Evolutionary conservation across 1,140 invertebrate genomes (phyloP).

Genomic region (Mercenaria mercenaria): DNA sequence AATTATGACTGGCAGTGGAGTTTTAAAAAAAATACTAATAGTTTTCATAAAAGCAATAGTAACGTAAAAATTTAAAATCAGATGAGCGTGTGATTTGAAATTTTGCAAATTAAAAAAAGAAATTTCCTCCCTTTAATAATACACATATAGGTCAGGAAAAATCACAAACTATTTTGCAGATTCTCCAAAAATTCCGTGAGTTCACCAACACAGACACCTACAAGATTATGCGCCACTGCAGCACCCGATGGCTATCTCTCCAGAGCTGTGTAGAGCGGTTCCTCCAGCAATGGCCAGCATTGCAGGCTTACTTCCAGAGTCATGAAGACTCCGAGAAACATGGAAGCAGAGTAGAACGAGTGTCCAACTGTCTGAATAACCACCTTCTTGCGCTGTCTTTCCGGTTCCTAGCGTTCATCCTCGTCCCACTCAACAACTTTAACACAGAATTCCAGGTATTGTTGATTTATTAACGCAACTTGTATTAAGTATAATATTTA

Average conservation of each 20-base stretch:
- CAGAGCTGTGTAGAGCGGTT: background rate
- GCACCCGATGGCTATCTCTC: slow-evolving; percentile 66
- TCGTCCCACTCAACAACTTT: slow-evolving; percentile 57
- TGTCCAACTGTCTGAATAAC: background rate
- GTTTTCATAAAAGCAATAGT: no score
- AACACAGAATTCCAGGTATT: slow-evolving; percentile 55
- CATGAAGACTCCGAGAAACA: slow-evolving; percentile 58
- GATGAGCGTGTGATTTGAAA: no score
- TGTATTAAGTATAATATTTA: no score
- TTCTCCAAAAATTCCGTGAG: slow-evolving; percentile 56
- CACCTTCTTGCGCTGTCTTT: slow-evolving; percentile 17
- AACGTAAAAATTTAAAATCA: no score
- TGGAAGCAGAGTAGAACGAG: slow-evolving; percentile 13
- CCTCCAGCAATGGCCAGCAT: slow-evolving; percentile 65
- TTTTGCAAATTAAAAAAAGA: no score
- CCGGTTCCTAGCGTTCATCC: slow-evolving; percentile 43
- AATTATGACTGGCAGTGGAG: no score
- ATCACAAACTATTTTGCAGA: background rate
- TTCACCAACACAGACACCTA: slow-evolving; percentile 52
- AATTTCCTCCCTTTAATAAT: no score
- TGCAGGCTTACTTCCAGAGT: slow-evolving; percentile 39
- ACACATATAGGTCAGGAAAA: no score
- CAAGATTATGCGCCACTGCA: slow-evolving; percentile 67
- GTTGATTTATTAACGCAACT: no score
- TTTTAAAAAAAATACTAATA: no score